A percentile compares a stretch with the other conserved stretches of the same genome.
Evolutionary conservation across 2,113 vertebrate genomes (phyloP).

Genomic region (Takifugu bimaculatus): DNA sequence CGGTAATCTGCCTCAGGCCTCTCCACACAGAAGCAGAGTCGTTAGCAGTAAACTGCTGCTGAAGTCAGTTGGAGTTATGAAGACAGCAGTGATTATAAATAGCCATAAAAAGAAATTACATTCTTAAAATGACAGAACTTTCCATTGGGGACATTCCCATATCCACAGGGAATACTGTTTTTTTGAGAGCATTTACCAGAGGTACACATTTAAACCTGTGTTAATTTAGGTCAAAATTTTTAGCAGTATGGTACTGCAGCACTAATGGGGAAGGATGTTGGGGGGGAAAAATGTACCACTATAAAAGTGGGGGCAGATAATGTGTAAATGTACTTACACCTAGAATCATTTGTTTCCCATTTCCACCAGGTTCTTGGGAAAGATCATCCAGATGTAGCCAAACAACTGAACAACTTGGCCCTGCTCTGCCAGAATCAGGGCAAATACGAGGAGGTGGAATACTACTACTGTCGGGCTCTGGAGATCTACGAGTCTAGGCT

Average conservation of each 20-base stretch:
- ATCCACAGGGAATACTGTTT: slow-evolving; percentile 39
- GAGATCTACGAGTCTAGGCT: slow-evolving; percentile 93
- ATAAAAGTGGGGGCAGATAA: background rate
- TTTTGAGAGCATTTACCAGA: slow-evolving; percentile 47
- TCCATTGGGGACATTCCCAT: slow-evolving; percentile 13
- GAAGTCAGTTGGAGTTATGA: slow-evolving; percentile 1
- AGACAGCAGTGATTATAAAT: slow-evolving; percentile 37
- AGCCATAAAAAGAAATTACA: slow-evolving; percentile 24
- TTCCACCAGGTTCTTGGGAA: slow-evolving; percentile 87
- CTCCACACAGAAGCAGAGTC: too few relatives aligned
- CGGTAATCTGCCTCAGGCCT: too few relatives aligned
- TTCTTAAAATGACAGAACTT: slow-evolving; percentile 43
- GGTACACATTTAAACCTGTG: slow-evolving; percentile 6
- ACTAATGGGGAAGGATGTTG: too few relatives aligned
- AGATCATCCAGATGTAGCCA: slow-evolving; percentile 96
- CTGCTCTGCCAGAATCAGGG: slow-evolving; percentile 98
- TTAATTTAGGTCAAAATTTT: slow-evolving; percentile 11
- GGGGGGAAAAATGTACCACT: too few relatives aligned
- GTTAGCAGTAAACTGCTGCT: too few relatives aligned
- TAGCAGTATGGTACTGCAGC: slow-evolving; percentile 1
- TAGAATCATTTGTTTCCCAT: slow-evolving; percentile 9
- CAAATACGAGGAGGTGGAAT: slow-evolving; percentile 97
- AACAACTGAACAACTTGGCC: slow-evolving; percentile 97
- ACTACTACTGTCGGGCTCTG: slow-evolving; percentile 93
- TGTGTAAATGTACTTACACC: background rate